Percentiles rank a stretch among this genome's conserved stretches.
Conservation (phyloP, 2,888 invertebrate genomes). For the Synergus itoensis region DNA sequence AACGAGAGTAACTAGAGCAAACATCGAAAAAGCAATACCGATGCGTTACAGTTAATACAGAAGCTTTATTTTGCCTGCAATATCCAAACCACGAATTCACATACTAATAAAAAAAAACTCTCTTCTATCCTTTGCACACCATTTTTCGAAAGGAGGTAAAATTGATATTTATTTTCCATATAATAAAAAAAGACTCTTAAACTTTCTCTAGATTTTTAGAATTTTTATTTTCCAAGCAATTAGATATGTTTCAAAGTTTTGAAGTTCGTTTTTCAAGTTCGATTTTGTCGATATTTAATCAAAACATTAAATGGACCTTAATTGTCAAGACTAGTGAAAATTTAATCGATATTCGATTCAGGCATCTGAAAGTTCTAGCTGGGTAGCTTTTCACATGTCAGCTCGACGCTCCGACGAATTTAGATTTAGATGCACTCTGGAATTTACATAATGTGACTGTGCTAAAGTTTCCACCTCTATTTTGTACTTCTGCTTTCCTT, state of each 20-base stretch:
- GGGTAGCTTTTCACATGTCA: conserved; percentile 11
- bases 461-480: not conserved
- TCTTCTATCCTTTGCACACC: not conserved
- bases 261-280: not conserved
- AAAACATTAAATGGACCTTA: conserved; percentile 1
- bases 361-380: conserved; percentile 13
- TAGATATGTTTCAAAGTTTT: not conserved
- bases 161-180: not conserved
- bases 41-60: not conserved
- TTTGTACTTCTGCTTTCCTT: not conserved
- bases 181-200: not conserved
- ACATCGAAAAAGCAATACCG: not conserved
- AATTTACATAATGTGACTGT: not conserved
- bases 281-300: not conserved
- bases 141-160: not conserved
- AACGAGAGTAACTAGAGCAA: not conserved
- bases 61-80: not conserved
- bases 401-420: conserved; percentile 8
- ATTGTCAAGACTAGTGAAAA: not conserved
- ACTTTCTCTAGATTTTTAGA: not conserved
- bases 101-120: not conserved
- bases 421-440: conserved; percentile 13
- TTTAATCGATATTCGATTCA: conserved; percentile 10
- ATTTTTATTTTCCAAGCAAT: not conserved
- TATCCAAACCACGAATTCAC: not conserved